Conservation (phyloP, 2,888 invertebrate species). For the Chaetogeoica ovagalla region DNA sequence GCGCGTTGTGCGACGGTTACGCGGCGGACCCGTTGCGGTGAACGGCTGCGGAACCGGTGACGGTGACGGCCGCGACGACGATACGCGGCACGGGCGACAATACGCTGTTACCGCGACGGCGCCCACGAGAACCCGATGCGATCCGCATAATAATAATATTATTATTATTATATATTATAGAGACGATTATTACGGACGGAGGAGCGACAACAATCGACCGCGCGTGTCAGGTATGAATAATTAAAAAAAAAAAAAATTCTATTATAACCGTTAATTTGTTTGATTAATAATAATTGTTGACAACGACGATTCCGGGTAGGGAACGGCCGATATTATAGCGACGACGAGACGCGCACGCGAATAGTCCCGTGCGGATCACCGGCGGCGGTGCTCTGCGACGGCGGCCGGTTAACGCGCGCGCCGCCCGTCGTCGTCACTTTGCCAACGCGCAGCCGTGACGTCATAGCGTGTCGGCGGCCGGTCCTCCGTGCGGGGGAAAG, state of each 20-base stretch:
- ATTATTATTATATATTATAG: neutral
- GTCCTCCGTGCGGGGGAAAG: constrained; percentile 26
- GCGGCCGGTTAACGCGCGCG: constrained; percentile 39
- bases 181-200: neutral
- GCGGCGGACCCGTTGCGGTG: neutral
- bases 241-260: no score
- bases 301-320: no score
- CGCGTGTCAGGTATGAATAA: neutral
- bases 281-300: no score
- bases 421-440: constrained; percentile 16
- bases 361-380: constrained; percentile 29
- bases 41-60: neutral
- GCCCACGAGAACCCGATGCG: neutral
- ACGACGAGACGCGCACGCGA: neutral
- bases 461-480: constrained; percentile 21
- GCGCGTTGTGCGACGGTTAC: neutral
- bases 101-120: neutral
- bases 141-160: constrained; percentile 12
- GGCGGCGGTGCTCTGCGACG: constrained; percentile 21
- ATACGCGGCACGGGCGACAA: neutral
- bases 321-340: neutral
- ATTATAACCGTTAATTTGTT: no score
- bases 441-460: constrained; percentile 32
- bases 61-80: neutral
- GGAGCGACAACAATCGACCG: neutral